phyloP scores from a whole-genome alignment of 2,888 invertebrate genomes.

The Prosopocoilus inquinatus region DNA sequence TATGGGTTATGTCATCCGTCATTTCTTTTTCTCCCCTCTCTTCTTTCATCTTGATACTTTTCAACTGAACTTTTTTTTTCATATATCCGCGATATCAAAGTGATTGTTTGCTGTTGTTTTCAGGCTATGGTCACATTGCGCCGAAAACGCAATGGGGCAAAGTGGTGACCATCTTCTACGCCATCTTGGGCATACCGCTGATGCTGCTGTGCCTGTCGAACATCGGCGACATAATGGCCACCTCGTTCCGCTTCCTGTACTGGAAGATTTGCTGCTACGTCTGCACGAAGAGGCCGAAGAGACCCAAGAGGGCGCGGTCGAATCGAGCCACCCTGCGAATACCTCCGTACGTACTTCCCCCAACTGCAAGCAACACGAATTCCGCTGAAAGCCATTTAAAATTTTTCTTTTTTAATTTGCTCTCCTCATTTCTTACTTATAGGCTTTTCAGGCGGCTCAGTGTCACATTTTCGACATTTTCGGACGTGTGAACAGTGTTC shows the following conservation, averaged over 20 bases:
- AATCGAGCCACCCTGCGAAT: constrained; percentile 38
- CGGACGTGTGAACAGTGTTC: too few species aligned
- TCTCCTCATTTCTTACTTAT: too few species aligned
- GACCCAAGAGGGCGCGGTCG: constrained; percentile 52
- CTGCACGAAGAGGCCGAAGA: constrained; percentile 76
- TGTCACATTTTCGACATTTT: too few species aligned
- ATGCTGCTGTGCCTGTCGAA: constrained; percentile 94
- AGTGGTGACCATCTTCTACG: constrained; percentile 93
- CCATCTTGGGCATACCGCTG: constrained; percentile 90
- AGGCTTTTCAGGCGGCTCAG: too few species aligned
- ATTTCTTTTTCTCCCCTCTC: too few species aligned
- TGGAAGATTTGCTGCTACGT: constrained; percentile 91
- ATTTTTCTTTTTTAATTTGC: too few species aligned
- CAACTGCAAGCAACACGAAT: too few species aligned
- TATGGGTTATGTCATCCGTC: too few species aligned
- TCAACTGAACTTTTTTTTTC: too few species aligned
- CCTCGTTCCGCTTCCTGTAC: constrained; percentile 89
- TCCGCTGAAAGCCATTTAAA: too few species aligned
- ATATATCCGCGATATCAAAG: too few species aligned
- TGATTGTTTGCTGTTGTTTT: constrained; percentile 30
- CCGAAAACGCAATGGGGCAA: constrained; percentile 93
- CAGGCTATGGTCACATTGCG: constrained; percentile 93
- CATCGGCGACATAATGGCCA: constrained; percentile 92
- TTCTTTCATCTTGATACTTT: too few species aligned
- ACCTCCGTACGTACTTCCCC: constrained; percentile 4